Evolutionary conservation across 2,797 vertebrate genomes (phyloP).

Genomic region (Pangasius sanitwongsei): DNA sequence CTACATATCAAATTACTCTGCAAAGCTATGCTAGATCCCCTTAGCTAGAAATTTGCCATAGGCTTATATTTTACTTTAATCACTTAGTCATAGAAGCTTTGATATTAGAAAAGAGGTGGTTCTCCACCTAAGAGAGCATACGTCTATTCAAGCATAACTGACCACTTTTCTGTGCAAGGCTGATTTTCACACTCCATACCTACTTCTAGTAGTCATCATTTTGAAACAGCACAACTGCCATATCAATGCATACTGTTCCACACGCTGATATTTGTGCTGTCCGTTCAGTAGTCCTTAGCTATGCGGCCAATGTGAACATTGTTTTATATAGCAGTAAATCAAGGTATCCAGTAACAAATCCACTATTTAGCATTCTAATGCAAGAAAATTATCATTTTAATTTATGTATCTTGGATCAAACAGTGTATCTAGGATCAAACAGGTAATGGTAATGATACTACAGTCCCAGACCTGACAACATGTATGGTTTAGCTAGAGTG

Average conservation of each 20-base stretch:
- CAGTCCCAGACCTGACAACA: background rate
- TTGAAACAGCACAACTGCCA: background rate
- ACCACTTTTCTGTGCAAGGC: background rate
- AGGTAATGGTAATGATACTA: background rate
- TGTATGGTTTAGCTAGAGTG: background rate
- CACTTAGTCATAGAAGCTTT: background rate
- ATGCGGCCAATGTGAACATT: background rate
- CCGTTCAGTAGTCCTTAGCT: background rate
- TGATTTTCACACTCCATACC: background rate
- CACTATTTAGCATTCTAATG: background rate
- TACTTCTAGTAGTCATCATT: background rate
- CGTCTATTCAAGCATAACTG: background rate
- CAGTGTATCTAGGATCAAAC: background rate
- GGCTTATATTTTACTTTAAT: background rate
- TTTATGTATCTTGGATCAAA: background rate
- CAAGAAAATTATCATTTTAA: background rate
- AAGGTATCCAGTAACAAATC: conserved; percentile 1
- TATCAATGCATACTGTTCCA: background rate
- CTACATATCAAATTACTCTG: conserved; percentile 39
- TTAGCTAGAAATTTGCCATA: conserved; percentile 15
- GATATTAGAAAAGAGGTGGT: background rate
- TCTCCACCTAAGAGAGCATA: background rate
- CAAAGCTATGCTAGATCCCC: background rate
- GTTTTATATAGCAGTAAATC: background rate
- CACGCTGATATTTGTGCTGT: background rate